Evolutionary conservation across 2,797 vertebrate species (phyloP).

Genomic region (Manis javanica): DNA sequence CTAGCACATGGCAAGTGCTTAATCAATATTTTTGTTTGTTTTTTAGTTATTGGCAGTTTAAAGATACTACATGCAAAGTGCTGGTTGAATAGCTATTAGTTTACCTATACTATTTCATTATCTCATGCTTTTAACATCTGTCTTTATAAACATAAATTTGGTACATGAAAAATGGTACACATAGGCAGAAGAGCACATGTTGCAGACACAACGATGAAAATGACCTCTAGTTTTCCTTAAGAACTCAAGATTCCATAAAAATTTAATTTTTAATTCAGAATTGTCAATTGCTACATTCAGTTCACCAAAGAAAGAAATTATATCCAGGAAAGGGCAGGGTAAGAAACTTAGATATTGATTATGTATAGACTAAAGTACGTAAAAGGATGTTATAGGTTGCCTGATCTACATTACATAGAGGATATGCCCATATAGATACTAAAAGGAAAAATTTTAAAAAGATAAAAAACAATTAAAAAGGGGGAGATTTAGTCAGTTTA

Average conservation of each 20-base stretch:
- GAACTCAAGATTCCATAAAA: neutral
- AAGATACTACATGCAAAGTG: neutral
- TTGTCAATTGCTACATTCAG: neutral
- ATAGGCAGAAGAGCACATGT: neutral
- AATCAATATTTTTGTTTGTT: neutral
- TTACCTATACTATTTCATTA: neutral
- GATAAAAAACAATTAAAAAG: neutral
- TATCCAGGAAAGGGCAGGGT: neutral
- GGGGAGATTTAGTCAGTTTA: neutral
- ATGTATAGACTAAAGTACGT: neutral
- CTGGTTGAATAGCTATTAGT: neutral
- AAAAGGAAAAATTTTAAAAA: neutral
- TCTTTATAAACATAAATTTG: neutral
- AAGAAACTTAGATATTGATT: neutral
- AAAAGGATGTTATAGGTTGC: neutral
- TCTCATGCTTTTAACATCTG: neutral
- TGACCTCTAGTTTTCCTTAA: neutral
- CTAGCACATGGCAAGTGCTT: neutral
- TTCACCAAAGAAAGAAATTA: neutral
- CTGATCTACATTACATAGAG: neutral
- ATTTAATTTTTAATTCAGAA: slow-evolving; percentile 13
- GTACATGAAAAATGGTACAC: neutral
- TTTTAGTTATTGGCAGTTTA: neutral
- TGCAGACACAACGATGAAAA: neutral
- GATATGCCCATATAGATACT: no score